A percentile compares a stretch with the other conserved stretches of the same genome.
These are phyloP conservation scores for Mesaphorura yosii DNA, from an alignment of 1,140 invertebrate species.

Conservation along the genomic window DNA sequence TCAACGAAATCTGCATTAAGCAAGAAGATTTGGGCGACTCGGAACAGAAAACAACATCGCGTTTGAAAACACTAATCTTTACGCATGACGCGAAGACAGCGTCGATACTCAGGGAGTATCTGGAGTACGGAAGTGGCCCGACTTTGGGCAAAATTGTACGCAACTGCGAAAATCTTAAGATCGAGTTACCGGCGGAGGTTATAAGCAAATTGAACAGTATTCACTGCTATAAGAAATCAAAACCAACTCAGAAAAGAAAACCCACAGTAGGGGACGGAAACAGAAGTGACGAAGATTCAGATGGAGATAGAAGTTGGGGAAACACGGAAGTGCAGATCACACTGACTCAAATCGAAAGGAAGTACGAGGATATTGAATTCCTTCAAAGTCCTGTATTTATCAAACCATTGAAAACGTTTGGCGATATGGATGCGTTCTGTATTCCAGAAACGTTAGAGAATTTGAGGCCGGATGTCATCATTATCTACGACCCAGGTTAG, in stretches of 20 bases:
- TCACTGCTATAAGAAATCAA: constrained; percentile 35
- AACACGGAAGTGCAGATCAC: constrained; percentile 31
- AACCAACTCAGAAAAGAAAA: constrained; percentile 32
- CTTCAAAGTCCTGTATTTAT: constrained; percentile 51
- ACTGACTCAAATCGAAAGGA: constrained; percentile 34
- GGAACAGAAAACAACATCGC: constrained; percentile 39
- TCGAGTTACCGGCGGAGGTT: constrained; percentile 23
- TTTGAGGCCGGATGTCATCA: constrained; percentile 64
- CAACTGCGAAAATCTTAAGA: constrained; percentile 35
- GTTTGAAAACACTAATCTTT: constrained; percentile 63
- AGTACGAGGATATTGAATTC: constrained; percentile 33
- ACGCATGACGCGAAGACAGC: constrained; percentile 72
- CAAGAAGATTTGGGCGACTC: constrained; percentile 37
- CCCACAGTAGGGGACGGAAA: constrained; percentile 12
- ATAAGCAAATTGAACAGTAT: constrained; percentile 40
- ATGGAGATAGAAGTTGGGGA: constrained; percentile 28
- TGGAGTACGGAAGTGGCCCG: constrained; percentile 43
- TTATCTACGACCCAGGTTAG: constrained; percentile 84
- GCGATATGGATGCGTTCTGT: constrained; percentile 51
- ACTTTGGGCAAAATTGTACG: constrained; percentile 38
- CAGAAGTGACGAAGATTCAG: constrained; percentile 29
- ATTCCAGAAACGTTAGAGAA: constrained; percentile 52
- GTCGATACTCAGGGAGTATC: constrained; percentile 51
- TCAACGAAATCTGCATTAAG: constrained; percentile 59
- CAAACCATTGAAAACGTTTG: constrained; percentile 56